Evolutionary conservation across 2,888 invertebrate species (phyloP), one percentile per base, ranked within the genome.

Genomic region (Ophion obscuratus): DNA sequence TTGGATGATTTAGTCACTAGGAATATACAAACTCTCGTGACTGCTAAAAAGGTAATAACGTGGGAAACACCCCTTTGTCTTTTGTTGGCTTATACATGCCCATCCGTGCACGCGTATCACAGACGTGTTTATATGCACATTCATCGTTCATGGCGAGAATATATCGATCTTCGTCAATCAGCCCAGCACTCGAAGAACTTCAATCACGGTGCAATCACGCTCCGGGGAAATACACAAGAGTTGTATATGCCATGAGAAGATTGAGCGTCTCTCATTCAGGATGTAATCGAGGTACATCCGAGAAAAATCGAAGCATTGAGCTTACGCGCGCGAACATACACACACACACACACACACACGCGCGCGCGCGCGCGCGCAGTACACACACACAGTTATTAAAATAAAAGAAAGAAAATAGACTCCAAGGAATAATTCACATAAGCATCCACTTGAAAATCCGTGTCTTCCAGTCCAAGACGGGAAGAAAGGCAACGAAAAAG

Each of bases 151-250:
- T 67, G 57, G 73, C 68, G 84, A 74, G 84, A 82, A 82, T 85
- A 83, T 80, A 85, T 85, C 85, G 85, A 85, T 85, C 85, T 85
- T 85, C 85, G 85, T 85, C 82, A 82, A 82, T 85, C 80, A 71
- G 73, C 78, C 66, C 75, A 73, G 83, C 82, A 85, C 85, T 81
- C 71, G 53, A 80, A 83, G 66, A 85, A 85, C 85, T 82, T 80
- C 85, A 85, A 85, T 85, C 85, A 85, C 82, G 57, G 79, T 70
- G 83, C 83, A 83, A 85, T 85, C 83, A 85, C 76, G 71, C 85
- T 82, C 82, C 24, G 61, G 85, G 82, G 85, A 82, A 85, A 85
- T 80, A 85, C 84, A 75, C 80, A 66, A 59, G 75, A 62, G 68
- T 70, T 80, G n/a, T 53, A 14, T 36, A n/a, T 62, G 71, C 53